Evolutionary conservation across 2,888 invertebrate species (phyloP).

Genomic region (Ryuthela nishihirai): DNA sequence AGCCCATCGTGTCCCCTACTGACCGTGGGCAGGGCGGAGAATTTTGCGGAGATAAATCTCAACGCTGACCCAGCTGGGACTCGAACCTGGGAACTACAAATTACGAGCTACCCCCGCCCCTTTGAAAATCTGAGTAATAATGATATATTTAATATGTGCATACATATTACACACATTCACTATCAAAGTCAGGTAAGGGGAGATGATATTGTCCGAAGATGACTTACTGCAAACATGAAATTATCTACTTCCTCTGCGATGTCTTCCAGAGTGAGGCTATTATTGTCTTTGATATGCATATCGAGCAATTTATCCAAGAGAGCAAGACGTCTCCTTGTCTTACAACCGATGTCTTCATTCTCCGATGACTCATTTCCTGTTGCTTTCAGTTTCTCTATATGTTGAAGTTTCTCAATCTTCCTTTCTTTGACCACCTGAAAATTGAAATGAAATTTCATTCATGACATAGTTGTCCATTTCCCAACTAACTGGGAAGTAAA

Average conservation of each 20-base stretch:
- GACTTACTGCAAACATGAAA: slow-evolving; percentile 43
- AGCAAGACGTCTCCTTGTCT: slow-evolving; percentile 11
- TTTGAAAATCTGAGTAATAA: too few relatives aligned
- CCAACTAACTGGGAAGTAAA: too few relatives aligned
- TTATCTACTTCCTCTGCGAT: slow-evolving; percentile 43
- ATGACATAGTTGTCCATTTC: too few relatives aligned
- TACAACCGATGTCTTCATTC: neutral
- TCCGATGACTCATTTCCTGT: neutral
- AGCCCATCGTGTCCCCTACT: too few relatives aligned
- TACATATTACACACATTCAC: neutral
- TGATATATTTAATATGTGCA: neutral
- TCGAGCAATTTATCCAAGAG: slow-evolving; percentile 41
- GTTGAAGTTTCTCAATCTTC: slow-evolving; percentile 21
- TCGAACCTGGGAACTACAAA: too few relatives aligned
- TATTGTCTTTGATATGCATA: slow-evolving; percentile 34
- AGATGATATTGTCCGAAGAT: neutral
- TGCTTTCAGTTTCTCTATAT: too few relatives aligned
- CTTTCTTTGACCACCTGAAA: slow-evolving; percentile 28
- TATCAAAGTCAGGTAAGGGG: too few relatives aligned
- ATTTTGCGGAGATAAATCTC: too few relatives aligned
- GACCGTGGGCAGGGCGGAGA: too few relatives aligned
- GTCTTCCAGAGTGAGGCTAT: slow-evolving; percentile 40
- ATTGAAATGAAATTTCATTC: too few relatives aligned
- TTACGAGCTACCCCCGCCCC: too few relatives aligned
- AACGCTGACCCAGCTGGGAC: too few relatives aligned